Percentiles rank a stretch among this genome's conserved stretches.
Conservation (phyloP, 2,888 invertebrate species). For the Microplitis deprimator region DNA sequence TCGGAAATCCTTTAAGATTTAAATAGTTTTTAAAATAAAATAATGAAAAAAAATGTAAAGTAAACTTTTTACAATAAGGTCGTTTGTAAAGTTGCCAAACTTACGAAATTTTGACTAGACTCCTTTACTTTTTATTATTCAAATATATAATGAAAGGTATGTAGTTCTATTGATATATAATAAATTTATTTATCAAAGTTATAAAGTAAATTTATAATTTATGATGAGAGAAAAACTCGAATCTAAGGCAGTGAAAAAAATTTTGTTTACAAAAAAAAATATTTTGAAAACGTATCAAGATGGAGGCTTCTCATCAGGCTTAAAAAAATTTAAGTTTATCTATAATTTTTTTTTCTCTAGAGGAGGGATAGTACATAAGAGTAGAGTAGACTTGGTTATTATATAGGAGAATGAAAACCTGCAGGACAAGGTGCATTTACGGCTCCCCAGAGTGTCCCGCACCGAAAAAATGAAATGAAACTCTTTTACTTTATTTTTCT, state of each 20-base stretch:
- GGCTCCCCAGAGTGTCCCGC: slow-evolving; percentile 43
- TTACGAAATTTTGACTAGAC: slow-evolving; percentile 29
- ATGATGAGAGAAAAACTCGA: too few species aligned
- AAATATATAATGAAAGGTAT: not conserved
- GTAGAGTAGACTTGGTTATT: not conserved
- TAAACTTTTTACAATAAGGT: slow-evolving; percentile 33
- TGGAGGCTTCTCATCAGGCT: slow-evolving; percentile 46
- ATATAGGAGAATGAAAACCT: slow-evolving; percentile 39
- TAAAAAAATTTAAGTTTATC: slow-evolving; percentile 24
- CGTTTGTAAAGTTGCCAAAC: slow-evolving; percentile 37
- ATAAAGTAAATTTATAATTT: too few species aligned
- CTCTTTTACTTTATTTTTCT: slow-evolving; percentile 26
- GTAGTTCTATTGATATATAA: too few species aligned
- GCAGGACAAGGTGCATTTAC: slow-evolving; percentile 47
- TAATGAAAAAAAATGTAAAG: not conserved
- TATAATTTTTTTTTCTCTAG: not conserved
- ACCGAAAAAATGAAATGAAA: slow-evolving; percentile 42
- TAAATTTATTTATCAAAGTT: too few species aligned
- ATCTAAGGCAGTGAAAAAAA: not conserved
- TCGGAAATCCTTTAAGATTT: slow-evolving; percentile 20
- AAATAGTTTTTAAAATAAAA: slow-evolving; percentile 16
- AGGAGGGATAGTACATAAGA: slow-evolving; percentile 24
- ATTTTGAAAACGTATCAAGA: slow-evolving; percentile 37
- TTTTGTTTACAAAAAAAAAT: not conserved
- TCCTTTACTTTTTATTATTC: not conserved